phyloP scores from a whole-genome alignment of 2,888 invertebrate species.

The Pheosia gnoma region DNA sequence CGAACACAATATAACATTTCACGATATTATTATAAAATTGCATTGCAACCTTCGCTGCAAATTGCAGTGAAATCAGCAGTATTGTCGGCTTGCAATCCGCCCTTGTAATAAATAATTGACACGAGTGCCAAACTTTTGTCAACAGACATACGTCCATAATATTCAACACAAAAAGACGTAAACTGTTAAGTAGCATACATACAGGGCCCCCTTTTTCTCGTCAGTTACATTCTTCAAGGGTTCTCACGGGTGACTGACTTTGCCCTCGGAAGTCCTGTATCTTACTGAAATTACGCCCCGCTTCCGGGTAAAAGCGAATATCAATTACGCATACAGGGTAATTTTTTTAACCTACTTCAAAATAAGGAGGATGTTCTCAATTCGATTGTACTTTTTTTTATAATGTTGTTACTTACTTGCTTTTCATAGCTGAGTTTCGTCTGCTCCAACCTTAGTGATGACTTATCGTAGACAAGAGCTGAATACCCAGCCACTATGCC shows the following conservation, averaged over 20 bases:
- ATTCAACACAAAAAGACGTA: too few relatives aligned
- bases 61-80: neutral
- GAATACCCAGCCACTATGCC: too few relatives aligned
- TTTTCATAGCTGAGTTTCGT: too few relatives aligned
- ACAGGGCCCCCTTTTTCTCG: neutral
- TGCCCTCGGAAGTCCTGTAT: neutral
- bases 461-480: too few relatives aligned
- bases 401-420: too few relatives aligned
- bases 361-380: too few relatives aligned
- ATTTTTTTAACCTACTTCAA: too few relatives aligned
- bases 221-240: neutral
- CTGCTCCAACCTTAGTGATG: too few relatives aligned
- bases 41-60: constrained; percentile 1
- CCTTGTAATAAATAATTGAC: constrained; percentile 1
- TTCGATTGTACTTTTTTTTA: too few relatives aligned
- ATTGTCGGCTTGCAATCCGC: neutral
- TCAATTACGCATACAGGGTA: neutral
- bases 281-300: neutral
- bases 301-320: neutral
- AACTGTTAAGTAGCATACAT: too few relatives aligned
- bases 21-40: neutral
- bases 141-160: neutral
- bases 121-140: too few relatives aligned
- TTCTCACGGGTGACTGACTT: neutral
- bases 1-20: neutral